Evolutionary conservation across 92 coral and sea anemone genomes (phyloP).

Genomic region (Blastomussa wellsi): DNA sequence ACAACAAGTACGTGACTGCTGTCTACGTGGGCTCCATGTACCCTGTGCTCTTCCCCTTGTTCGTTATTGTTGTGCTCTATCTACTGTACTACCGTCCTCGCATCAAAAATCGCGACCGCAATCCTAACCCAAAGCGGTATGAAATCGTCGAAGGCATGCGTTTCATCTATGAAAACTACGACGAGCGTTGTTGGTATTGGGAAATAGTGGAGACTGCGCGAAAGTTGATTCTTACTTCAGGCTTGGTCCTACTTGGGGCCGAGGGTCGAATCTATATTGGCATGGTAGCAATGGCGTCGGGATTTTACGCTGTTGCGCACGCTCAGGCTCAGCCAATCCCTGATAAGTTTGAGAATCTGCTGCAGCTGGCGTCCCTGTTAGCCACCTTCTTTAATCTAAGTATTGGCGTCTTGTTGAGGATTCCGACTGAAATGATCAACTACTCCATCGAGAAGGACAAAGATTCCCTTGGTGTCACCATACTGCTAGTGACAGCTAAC

Average conservation of each 20-base stretch:
- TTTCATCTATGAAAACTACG: slow-evolving; percentile 78
- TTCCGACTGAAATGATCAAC: slow-evolving; percentile 66
- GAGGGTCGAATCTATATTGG: slow-evolving; percentile 80
- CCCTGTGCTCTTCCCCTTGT: slow-evolving; percentile 71
- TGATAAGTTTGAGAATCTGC: slow-evolving; percentile 66
- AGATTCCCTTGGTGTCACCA: slow-evolving; percentile 75
- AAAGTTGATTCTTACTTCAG: slow-evolving; percentile 72
- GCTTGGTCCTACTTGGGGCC: slow-evolving; percentile 73
- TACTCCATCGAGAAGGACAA: slow-evolving; percentile 70
- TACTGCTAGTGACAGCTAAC: slow-evolving; percentile 65
- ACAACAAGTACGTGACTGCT: slow-evolving; percentile 61
- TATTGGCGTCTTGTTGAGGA: slow-evolving; percentile 54
- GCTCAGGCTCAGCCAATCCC: slow-evolving; percentile 77
- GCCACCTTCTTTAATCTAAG: slow-evolving; percentile 75
- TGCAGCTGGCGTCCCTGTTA: slow-evolving; percentile 66
- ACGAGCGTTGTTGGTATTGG: slow-evolving; percentile 76
- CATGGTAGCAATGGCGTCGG: slow-evolving; percentile 81
- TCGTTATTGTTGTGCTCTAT: slow-evolving; percentile 59
- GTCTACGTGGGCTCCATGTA: slow-evolving; percentile 65
- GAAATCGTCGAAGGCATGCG: slow-evolving; percentile 76
- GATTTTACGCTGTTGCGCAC: slow-evolving; percentile 78
- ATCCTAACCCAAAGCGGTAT: slow-evolving; percentile 28
- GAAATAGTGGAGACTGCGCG: slow-evolving; percentile 74
- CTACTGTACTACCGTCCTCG: slow-evolving; percentile 57
- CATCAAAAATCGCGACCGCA: slow-evolving; percentile 36